Base-by-base conservation (phyloP, 2,888 invertebrate species). In the Diabrotica balteata region DNA sequence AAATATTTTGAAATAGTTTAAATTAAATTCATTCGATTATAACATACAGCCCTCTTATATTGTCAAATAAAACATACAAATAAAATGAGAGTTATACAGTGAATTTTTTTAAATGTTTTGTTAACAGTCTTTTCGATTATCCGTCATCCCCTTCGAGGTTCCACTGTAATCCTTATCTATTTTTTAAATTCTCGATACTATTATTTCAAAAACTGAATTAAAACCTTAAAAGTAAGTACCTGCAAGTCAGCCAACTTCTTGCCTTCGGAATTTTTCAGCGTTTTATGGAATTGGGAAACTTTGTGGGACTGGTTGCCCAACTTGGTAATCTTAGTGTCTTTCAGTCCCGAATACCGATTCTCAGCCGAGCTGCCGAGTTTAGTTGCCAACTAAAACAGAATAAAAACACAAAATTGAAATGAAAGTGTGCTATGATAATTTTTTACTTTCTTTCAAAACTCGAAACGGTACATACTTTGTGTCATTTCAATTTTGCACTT, bases 271-370 rank as follows among this genome's bases (percentile, higher is more conserved):
- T 92, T 91, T 89, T 95, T 95, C 83, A 96, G 90, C 82, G 92
- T 92, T 89, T 95, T 95, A 88, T 96, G 96, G 87, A 96, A 96
- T 88, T 94, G 93, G 82, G 95, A 93, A 83, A 96, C 95, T 88
- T 95, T 95, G 86, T 93, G 92, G 86, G 94, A 93, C 87, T 91
- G 90, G 57, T 93, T 91, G 75, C 92, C 93, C 85, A 95, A 86
- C 80, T 94, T 93, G 77, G 92, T 90, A 84, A 96, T 93, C 90
- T 93, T 94, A 88, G 92, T 91, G 89, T 93, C 93, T 92, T 94
- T 94, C 90, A 93, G 88, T 86, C 93, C 93, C 85, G 90, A 90
- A 87, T 93, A 94, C 82, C 92, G 92, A 84, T 89, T 89, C 84
- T 90, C 90, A 80, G 90, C 87, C 32, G 32, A 32, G 83, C 88